phyloP scores from a whole-genome alignment of 2,797 vertebrate genomes.

The Phoebastria nigripes region DNA sequence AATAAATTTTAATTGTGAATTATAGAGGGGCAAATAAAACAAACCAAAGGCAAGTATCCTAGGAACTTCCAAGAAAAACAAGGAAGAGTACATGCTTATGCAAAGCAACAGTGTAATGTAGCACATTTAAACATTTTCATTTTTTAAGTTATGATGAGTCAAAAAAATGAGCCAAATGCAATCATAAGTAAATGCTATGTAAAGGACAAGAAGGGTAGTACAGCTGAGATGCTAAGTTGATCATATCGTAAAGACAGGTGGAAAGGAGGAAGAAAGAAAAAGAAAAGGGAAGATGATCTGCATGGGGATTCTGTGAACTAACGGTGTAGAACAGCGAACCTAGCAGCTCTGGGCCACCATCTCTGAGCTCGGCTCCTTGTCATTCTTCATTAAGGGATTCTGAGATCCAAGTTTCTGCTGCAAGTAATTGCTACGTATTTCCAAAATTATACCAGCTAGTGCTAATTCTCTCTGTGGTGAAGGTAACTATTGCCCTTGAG shows the following conservation, averaged over 20 bases:
- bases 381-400: not conserved
- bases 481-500: conserved; percentile 30
- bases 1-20: not conserved
- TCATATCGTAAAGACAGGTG: not conserved
- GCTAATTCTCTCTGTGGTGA: conserved; percentile 5
- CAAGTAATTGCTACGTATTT: conserved; percentile 13
- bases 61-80: not conserved
- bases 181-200: not conserved
- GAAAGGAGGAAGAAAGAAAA: not conserved
- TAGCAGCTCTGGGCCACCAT: not conserved
- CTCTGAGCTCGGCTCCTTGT: not conserved
- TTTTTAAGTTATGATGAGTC: not conserved
- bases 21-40: not conserved
- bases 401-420: not conserved
- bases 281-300: not conserved
- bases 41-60: not conserved
- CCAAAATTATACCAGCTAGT: conserved; percentile 12
- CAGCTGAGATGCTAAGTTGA: not conserved
- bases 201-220: not conserved
- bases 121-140: not conserved
- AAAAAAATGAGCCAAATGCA: not conserved
- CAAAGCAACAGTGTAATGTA: not conserved
- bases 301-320: not conserved
- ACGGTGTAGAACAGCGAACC: not conserved
- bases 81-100: not conserved